phyloP scores from a whole-genome alignment of 2,888 invertebrate species.

The Rhingia rostrata region DNA sequence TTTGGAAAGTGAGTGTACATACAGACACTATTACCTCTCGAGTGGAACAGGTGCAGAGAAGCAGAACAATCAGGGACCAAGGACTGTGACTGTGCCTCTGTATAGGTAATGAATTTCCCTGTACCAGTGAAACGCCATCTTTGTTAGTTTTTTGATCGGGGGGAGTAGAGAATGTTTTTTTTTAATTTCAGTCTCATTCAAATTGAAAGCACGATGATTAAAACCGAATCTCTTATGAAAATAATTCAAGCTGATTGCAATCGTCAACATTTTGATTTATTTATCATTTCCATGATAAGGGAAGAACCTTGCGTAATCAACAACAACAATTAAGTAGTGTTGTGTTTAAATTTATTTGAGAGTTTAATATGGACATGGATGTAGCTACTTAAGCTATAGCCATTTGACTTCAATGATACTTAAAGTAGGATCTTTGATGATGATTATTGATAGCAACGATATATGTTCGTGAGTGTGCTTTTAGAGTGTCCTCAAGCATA shows the following conservation, averaged over 20 bases:
- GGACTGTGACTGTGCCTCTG: not conserved
- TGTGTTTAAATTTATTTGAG: not conserved
- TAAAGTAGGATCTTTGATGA: too few species aligned
- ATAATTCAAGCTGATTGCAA: not conserved
- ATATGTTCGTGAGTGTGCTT: too few species aligned
- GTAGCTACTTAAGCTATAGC: too few species aligned
- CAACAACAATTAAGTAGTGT: not conserved
- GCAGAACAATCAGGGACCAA: too few species aligned
- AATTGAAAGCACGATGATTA: constrained; percentile 13
- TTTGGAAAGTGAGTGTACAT: constrained; percentile 32
- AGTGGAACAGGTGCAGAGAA: not conserved
- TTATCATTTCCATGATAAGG: not conserved
- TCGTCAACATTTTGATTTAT: not conserved
- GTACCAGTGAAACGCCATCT: constrained; percentile 3
- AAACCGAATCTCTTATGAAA: constrained; percentile 1
- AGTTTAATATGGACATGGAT: too few species aligned
- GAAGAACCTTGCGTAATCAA: not conserved
- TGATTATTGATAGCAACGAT: too few species aligned
- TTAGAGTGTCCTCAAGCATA: too few species aligned
- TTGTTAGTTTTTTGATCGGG: constrained; percentile 17
- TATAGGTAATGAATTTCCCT: constrained; percentile 17
- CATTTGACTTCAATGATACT: too few species aligned
- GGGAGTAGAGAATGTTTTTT: too few species aligned
- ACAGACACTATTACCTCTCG: not conserved
- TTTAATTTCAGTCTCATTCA: not conserved